Conservation (phyloP, 1,140 invertebrate species). For the Notospermus geniculatus region DNA sequence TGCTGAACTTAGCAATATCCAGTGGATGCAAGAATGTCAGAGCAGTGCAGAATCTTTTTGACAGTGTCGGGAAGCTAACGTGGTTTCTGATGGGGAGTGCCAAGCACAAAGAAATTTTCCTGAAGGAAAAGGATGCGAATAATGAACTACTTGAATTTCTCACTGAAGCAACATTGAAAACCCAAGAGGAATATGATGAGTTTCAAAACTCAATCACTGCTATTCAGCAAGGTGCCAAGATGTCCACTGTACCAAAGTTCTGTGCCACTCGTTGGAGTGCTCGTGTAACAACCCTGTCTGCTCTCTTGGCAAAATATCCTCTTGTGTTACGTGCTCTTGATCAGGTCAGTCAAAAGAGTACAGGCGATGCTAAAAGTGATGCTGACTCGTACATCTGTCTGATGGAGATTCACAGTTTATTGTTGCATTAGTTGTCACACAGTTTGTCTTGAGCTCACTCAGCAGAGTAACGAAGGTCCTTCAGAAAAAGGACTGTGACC, state of each 20-base stretch:
- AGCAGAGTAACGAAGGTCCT: too few relatives aligned
- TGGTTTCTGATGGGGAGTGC: background rate
- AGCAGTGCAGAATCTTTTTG: background rate
- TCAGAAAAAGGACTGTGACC: slow-evolving; percentile 5
- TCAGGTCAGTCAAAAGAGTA: too few relatives aligned
- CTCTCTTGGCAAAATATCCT: slow-evolving; percentile 4
- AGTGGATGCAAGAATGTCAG: slow-evolving; percentile 1
- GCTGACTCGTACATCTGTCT: too few relatives aligned
- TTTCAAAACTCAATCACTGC: background rate
- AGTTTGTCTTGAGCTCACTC: too few relatives aligned
- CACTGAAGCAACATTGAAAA: background rate
- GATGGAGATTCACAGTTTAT: too few relatives aligned
- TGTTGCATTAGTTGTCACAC: too few relatives aligned
- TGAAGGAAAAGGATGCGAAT: background rate
- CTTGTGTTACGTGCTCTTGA: too few relatives aligned
- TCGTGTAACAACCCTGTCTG: background rate
- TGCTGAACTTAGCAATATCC: background rate
- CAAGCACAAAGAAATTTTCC: slow-evolving; percentile 3
- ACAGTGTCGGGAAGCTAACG: background rate
- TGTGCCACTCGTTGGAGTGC: slow-evolving; percentile 1
- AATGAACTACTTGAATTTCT: background rate
- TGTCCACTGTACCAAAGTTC: background rate
- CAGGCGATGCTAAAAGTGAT: too few relatives aligned
- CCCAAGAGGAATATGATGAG: slow-evolving; percentile 7
- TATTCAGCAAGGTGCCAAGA: slow-evolving; percentile 2